A percentile compares a stretch with the other conserved stretches of the same genome.
Conservation (phyloP, 2,113 vertebrate genomes). For the Oreotragus oreotragus region DNA sequence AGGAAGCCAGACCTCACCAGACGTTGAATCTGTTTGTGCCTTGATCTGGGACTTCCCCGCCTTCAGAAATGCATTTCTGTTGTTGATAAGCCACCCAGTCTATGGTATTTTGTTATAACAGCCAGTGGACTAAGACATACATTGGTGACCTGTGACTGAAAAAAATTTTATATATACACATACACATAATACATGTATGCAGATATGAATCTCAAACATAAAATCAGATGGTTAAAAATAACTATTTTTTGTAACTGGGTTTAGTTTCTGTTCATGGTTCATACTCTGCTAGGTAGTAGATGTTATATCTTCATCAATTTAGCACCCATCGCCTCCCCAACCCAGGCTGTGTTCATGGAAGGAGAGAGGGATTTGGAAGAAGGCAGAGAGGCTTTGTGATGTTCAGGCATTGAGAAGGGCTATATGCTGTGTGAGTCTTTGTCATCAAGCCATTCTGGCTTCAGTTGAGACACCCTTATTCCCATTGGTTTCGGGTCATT, state of each 20-base stretch:
- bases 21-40: not conserved
- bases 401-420: not conserved
- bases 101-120: not conserved
- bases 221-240: not conserved
- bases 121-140: not conserved
- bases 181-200: not conserved
- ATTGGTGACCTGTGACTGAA: not conserved
- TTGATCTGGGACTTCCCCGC: not conserved
- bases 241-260: not conserved
- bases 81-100: not conserved
- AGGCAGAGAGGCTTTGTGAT: not conserved
- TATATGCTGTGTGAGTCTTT: not conserved
- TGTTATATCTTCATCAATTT: not conserved
- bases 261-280: not conserved
- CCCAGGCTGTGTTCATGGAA: not conserved
- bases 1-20: not conserved
- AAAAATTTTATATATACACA: no score
- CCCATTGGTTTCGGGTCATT: not conserved
- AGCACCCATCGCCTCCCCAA: not conserved
- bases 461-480: not conserved
- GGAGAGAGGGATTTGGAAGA: not conserved
- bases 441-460: not conserved
- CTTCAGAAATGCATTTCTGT: not conserved
- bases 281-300: not conserved
- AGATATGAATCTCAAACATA: not conserved